These are phyloP conservation scores for Fabriciana adippe DNA, from an alignment of 2,888 invertebrate genomes.

Conservation along the genomic window DNA sequence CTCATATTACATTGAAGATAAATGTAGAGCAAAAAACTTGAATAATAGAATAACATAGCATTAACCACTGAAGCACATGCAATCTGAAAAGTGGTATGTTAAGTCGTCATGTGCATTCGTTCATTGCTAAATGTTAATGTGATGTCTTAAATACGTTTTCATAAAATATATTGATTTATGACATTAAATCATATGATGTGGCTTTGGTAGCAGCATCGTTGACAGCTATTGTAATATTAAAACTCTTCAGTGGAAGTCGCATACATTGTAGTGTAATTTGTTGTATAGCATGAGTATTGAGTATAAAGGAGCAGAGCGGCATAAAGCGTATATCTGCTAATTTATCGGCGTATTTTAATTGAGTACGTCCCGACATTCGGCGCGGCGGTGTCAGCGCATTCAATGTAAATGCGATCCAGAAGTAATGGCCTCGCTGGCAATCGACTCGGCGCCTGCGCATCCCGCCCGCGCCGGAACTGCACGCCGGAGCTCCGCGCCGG, in stretches of 20 bases:
- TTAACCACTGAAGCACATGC: too few relatives aligned
- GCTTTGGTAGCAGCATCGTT: background rate
- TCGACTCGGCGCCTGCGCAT: slow-evolving; percentile 45
- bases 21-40: too few relatives aligned
- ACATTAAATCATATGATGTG: background rate
- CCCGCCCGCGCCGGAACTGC: slow-evolving; percentile 28
- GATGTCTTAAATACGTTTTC: too few relatives aligned
- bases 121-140: too few relatives aligned
- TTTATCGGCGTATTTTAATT: slow-evolving; percentile 77
- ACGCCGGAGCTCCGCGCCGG: slow-evolving; percentile 2
- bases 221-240: background rate
- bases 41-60: too few relatives aligned
- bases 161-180: too few relatives aligned
- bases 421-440: slow-evolving; percentile 68
- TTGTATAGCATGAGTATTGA: slow-evolving; percentile 2
- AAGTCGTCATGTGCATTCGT: too few relatives aligned
- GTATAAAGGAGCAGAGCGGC: background rate
- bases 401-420: slow-evolving; percentile 74
- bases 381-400: slow-evolving; percentile 60
- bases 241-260: background rate
- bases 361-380: slow-evolving; percentile 56
- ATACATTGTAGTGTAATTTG: slow-evolving; percentile 12
- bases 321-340: slow-evolving; percentile 55
- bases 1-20: too few relatives aligned
- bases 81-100: too few relatives aligned